Evolutionary conservation across 1,140 invertebrate genomes (phyloP).

Genomic region (Leptinotarsa defecta): DNA sequence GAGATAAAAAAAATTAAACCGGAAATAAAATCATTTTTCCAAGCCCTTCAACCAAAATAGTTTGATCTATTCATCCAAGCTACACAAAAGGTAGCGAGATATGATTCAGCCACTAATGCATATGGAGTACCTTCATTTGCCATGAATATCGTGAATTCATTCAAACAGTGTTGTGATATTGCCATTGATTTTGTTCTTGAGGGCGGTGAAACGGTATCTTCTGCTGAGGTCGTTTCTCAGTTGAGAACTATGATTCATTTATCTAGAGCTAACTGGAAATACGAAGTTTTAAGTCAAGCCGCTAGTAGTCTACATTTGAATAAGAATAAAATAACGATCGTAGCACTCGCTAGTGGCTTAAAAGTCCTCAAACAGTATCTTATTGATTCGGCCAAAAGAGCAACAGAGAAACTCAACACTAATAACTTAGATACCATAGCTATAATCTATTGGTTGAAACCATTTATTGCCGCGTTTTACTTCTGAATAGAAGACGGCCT

Average conservation of each 20-base stretch:
- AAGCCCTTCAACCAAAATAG: constrained; percentile 41
- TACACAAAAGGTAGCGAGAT: constrained; percentile 35
- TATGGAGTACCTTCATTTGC: constrained; percentile 37
- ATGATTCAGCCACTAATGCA: constrained; percentile 30
- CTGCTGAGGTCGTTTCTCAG: constrained; percentile 20
- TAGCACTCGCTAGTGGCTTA: constrained; percentile 50
- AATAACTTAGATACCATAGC: constrained; percentile 30
- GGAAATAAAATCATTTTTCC: constrained; percentile 14
- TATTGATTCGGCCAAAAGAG: constrained; percentile 27
- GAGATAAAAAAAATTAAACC: background rate
- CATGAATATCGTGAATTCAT: constrained; percentile 37
- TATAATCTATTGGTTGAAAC: constrained; percentile 39
- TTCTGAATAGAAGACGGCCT: constrained; percentile 35
- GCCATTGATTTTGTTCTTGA: background rate
- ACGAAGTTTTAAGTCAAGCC: constrained; percentile 42
- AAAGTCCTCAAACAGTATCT: constrained; percentile 22
- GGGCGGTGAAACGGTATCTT: background rate
- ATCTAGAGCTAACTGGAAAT: constrained; percentile 30
- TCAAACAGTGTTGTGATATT: constrained; percentile 33
- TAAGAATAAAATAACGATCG: constrained; percentile 51
- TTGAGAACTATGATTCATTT: constrained; percentile 25
- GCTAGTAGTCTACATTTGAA: constrained; percentile 46
- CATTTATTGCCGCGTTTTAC: constrained; percentile 31
- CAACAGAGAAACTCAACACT: constrained; percentile 26
- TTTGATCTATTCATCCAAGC: constrained; percentile 35